A percentile compares a stretch with the other conserved stretches of the same genome.
Conservation (phyloP, 2,797 vertebrate species). For the Schizopygopsis pylzovi region DNA sequence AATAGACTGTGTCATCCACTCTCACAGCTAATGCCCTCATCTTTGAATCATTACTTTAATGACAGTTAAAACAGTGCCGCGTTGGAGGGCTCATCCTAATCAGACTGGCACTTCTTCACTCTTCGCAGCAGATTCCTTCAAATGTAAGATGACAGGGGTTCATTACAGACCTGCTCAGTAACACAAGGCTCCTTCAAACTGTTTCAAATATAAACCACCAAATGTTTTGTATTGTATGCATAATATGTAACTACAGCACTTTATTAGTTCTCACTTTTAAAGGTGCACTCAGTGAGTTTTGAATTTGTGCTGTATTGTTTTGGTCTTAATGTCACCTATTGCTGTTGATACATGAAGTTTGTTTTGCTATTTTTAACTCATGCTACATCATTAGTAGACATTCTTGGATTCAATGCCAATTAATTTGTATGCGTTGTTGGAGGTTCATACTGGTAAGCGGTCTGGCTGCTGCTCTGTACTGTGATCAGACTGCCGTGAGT, state of each 20-base stretch:
- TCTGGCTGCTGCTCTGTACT: constrained; percentile 2
- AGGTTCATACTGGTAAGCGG: not conserved
- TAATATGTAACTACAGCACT: not conserved
- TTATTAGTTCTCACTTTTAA: constrained; percentile 4
- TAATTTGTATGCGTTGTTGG: not conserved
- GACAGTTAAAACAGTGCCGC: constrained; percentile 31
- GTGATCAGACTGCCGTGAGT: not conserved
- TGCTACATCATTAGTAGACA: not conserved
- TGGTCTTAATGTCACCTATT: not conserved
- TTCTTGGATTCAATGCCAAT: constrained; percentile 13
- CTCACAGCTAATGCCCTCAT: constrained; percentile 25
- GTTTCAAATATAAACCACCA: constrained; percentile 13
- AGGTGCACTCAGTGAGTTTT: not conserved
- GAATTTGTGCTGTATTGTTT: not conserved
- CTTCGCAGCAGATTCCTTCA: constrained; percentile 19
- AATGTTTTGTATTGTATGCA: not conserved
- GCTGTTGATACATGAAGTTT: constrained; percentile 1
- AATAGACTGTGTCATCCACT: constrained; percentile 41
- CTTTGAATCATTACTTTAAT: constrained; percentile 55
- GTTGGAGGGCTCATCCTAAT: constrained; percentile 31
- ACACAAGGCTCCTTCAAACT: not conserved
- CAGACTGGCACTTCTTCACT: constrained; percentile 28
- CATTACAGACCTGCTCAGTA: not conserved
- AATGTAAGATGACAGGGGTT: not conserved
- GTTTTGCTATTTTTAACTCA: not conserved